phyloP scores from a whole-genome alignment of 1,140 invertebrate genomes.

The Dermatophagoides farinae region DNA sequence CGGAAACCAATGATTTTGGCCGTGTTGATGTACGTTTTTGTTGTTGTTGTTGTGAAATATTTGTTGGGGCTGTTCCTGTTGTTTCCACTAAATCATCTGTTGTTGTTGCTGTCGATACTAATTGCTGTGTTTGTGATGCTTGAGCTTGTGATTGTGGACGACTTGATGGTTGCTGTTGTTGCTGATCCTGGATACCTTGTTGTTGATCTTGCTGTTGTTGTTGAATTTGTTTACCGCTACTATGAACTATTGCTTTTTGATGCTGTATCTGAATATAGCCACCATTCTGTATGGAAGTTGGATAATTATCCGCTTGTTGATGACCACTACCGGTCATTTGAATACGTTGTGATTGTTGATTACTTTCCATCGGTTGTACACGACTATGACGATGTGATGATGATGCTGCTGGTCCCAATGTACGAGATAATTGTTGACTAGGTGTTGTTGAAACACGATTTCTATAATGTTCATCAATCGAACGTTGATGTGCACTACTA shows the following conservation, averaged over 20 bases:
- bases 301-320: neutral
- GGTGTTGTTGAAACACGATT: neutral
- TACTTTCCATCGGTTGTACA: neutral
- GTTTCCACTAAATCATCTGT: conserved; percentile 2
- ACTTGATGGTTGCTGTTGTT: neutral
- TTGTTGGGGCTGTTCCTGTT: neutral
- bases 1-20: conserved; percentile 8
- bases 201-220: conserved; percentile 9
- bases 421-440: neutral
- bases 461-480: conserved; percentile 8
- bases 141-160: neutral
- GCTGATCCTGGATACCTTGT: neutral
- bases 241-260: neutral
- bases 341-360: neutral
- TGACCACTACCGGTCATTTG: neutral
- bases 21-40: neutral
- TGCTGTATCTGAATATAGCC: neutral
- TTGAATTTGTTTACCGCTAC: neutral
- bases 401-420: conserved; percentile 1
- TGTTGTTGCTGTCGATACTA: conserved; percentile 4
- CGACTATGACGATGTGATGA: conserved; percentile 9
- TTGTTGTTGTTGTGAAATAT: neutral
- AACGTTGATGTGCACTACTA: neutral
- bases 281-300: too few species aligned
- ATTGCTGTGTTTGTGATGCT: neutral